phyloP scores from a whole-genome alignment of 2,888 invertebrate genomes.

The Stramonita haemastoma region DNA sequence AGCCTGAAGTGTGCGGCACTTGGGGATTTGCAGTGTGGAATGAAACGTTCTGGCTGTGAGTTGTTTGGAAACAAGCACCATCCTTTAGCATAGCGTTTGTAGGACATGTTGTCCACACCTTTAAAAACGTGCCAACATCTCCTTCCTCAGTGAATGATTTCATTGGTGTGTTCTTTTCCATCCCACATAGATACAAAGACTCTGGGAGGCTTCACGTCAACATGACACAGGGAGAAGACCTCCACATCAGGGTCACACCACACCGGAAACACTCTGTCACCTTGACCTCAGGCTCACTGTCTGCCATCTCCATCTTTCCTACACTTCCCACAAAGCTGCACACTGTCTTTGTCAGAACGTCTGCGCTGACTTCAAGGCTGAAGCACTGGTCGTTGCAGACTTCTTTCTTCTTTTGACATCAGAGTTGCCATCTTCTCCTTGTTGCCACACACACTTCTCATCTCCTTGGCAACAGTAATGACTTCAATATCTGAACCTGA shows the following conservation, averaged over 20 bases:
- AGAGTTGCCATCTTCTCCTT: no score
- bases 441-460: no score
- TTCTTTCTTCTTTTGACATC: no score
- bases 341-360: no score
- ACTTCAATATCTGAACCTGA: background rate
- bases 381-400: no score
- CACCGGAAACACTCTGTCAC: no score
- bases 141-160: background rate
- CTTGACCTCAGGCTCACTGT: no score
- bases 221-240: background rate
- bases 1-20: background rate
- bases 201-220: background rate
- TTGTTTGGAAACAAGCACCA: background rate
- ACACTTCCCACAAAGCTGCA: no score
- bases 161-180: background rate
- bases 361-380: no score
- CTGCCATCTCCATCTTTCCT: no score
- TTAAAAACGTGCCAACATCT: background rate
- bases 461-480: background rate
- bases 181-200: background rate
- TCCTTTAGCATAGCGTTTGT: slow-evolving; percentile 25
- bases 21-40: background rate
- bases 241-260: background rate
- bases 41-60: background rate
- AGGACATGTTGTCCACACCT: background rate